phyloP scores from a whole-genome alignment of 2,797 vertebrate species.

The Dicrostonyx torquatus region DNA sequence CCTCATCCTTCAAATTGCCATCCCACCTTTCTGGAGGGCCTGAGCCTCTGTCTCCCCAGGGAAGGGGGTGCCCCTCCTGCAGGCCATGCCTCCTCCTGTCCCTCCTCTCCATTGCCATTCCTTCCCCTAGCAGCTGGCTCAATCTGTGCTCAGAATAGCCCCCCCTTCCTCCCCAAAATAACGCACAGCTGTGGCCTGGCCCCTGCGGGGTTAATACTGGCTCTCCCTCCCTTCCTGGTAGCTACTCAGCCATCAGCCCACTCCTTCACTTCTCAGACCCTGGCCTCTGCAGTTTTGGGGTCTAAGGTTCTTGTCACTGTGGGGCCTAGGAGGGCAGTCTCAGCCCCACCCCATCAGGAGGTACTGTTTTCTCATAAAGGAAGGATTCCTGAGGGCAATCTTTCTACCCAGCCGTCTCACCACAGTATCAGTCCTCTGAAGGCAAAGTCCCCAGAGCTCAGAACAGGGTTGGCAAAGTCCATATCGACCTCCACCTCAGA shows the following conservation, averaged over 20 bases:
- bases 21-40: not conserved
- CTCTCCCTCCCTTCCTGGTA: constrained; percentile 37
- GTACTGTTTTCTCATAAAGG: not conserved
- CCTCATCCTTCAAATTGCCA: not conserved
- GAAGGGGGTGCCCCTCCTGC: constrained; percentile 8
- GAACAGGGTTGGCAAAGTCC: not conserved
- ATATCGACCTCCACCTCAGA: not conserved
- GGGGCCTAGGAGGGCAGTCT: not conserved
- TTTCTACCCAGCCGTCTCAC: not conserved
- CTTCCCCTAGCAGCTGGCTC: constrained; percentile 77
- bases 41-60: not conserved
- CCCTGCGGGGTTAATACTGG: constrained; percentile 70
- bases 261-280: constrained; percentile 39
- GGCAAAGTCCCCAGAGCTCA: not conserved
- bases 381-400: not conserved
- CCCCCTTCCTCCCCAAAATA: constrained; percentile 79
- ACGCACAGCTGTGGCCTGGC: constrained; percentile 82
- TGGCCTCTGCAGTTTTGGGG: constrained; percentile 18
- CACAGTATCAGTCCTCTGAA: not conserved
- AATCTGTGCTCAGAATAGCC: constrained; percentile 79
- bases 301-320: constrained; percentile 15
- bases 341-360: constrained; percentile 15
- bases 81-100: constrained; percentile 6
- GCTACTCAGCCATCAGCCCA: constrained; percentile 42
- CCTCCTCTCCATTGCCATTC: constrained; percentile 64